Evolutionary conservation across 2,113 vertebrate genomes (phyloP).

Genomic region (Leiothrix lutea): DNA sequence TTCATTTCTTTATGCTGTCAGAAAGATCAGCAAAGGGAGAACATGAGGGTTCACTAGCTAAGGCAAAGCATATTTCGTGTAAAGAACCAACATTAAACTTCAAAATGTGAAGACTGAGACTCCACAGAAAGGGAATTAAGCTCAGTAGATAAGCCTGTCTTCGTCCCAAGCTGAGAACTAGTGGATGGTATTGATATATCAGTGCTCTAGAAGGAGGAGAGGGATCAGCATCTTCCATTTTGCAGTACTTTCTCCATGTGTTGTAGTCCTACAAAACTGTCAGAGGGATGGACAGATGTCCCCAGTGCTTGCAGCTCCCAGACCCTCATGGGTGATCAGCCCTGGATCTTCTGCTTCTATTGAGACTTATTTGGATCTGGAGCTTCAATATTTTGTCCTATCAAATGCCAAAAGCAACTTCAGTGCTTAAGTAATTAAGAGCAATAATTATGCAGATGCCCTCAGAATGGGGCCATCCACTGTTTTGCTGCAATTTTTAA

Average conservation of each 20-base stretch:
- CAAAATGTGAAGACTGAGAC: not conserved
- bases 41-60: not conserved
- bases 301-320: not conserved
- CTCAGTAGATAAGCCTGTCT: not conserved
- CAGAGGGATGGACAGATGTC: not conserved
- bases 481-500: not conserved
- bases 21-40: not conserved
- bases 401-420: not conserved
- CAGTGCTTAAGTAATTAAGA: not conserved
- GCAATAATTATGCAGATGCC: not conserved
- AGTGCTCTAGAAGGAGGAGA: not conserved
- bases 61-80: not conserved
- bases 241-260: not conserved
- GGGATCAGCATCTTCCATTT: not conserved
- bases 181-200: not conserved
- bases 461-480: not conserved
- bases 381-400: not conserved
- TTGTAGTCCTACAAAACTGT: not conserved
- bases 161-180: not conserved
- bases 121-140: not conserved
- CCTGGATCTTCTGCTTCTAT: not conserved
- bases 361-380: not conserved
- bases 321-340: fast-evolving
- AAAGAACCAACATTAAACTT: not conserved
- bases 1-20: not conserved